A percentile compares a stretch with the other conserved stretches of the same genome.
Conservation (phyloP, 1,140 invertebrate genomes). For the Mylabris phalerata region DNA sequence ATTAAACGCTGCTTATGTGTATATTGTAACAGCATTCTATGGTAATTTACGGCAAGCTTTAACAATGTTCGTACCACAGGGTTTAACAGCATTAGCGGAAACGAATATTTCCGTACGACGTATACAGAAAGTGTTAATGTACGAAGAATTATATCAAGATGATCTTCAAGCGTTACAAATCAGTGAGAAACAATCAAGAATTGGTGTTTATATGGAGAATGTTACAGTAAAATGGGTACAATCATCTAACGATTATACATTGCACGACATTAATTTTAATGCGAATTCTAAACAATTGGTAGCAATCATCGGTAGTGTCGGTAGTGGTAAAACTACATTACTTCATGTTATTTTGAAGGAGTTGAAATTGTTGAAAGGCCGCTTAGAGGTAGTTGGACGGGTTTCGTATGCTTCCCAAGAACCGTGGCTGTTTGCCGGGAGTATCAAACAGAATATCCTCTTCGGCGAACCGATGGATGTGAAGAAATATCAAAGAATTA, state of each 20-base stretch:
- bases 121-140: constrained; percentile 57
- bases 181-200: too few relatives aligned
- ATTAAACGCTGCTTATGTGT: constrained; percentile 67
- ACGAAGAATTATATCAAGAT: too few relatives aligned
- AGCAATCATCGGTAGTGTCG: constrained; percentile 44
- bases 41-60: constrained; percentile 61
- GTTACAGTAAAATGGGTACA: too few relatives aligned
- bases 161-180: too few relatives aligned
- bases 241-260: too few relatives aligned
- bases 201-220: too few relatives aligned
- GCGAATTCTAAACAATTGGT: too few relatives aligned
- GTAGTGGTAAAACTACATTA: constrained; percentile 71
- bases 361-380: constrained; percentile 51
- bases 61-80: constrained; percentile 62
- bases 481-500: constrained; percentile 56
- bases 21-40: constrained; percentile 60
- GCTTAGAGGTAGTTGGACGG: constrained; percentile 40
- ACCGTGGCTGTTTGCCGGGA: constrained; percentile 51
- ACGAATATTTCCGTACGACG: constrained; percentile 56
- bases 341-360: constrained; percentile 76
- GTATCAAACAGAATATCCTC: constrained; percentile 54
- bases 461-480: constrained; percentile 47
- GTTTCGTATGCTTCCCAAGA: constrained; percentile 56
- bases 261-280: too few relatives aligned
- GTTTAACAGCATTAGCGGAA: constrained; percentile 50